phyloP scores from a whole-genome alignment of 2,888 invertebrate species.

The Anodontia alba region DNA sequence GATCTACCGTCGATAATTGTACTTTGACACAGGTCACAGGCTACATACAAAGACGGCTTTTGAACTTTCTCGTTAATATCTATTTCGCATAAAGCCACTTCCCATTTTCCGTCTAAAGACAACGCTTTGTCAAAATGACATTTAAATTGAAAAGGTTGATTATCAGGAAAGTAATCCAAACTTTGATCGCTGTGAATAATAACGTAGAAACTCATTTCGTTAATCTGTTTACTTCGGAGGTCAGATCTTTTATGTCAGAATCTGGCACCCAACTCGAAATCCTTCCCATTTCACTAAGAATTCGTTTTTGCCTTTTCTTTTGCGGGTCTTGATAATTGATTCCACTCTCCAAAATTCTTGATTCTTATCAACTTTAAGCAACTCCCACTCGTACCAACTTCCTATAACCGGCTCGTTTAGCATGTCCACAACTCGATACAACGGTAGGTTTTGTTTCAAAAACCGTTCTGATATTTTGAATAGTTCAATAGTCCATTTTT shows the following conservation, averaged over 20 bases:
- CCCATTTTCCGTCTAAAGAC: neutral
- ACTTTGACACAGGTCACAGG: neutral
- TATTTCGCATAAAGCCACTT: neutral
- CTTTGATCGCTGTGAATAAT: constrained; percentile 4
- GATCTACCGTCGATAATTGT: neutral
- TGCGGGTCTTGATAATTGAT: neutral
- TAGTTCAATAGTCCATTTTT: constrained; percentile 50
- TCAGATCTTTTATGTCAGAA: neutral
- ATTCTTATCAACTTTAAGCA: neutral
- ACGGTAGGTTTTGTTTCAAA: constrained; percentile 15
- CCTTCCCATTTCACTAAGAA: constrained; percentile 8
- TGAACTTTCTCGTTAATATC: neutral
- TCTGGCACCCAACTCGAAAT: neutral
- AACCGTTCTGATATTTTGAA: constrained; percentile 40
- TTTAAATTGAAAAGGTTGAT: constrained; percentile 25
- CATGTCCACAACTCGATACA: constrained; percentile 22
- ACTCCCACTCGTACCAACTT: constrained; percentile 15
- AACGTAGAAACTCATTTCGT: constrained; percentile 18
- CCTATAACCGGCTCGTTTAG: constrained; percentile 6
- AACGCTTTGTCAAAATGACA: neutral
- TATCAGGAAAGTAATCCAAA: constrained; percentile 20
- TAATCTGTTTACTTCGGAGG: neutral
- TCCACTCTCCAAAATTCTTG: neutral
- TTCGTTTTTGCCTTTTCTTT: neutral
- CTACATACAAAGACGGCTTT: neutral